Base-by-base conservation (phyloP, 2,797 vertebrate species). In the Poecilia velifera region DNA sequence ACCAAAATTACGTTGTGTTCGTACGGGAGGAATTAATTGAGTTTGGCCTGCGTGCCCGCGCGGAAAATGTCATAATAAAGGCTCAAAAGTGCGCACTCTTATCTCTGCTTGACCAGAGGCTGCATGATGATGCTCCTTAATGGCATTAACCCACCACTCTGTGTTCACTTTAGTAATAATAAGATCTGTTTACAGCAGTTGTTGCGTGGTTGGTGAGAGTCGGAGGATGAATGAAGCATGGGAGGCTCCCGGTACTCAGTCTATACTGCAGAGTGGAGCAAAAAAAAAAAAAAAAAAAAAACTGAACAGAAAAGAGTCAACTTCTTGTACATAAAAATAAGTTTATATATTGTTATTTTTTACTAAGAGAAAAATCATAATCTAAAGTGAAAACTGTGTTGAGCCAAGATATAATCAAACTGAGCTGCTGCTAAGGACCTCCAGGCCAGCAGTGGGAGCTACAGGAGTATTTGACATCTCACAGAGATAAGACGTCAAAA, bases 21-120 rank as follows among this genome's bases (percentile, higher is more conserved):
- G 84, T 82, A 55, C 31, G 73, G 53, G n/a, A 76, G 41, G 64
- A 81, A 89, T 88, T 87, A 86, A 93, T 93, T 81, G 76, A 74
- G 73, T 91, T 91, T 83, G 79, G 22, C 36, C 64, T 28, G 59
- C 51, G 76, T 49, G 66, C 41, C 66, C 71, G 86, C 75, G 76
- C 80, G 55, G 70, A 83, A 85, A 87, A 77, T 75, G 79, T 82
- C 70, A 36, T 77, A 76, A 78, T 64, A 51, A 78, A 45, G 77
- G 72, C 74, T 46, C 66, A 70, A 64, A 82, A 66, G 85, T 49
- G 87, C 80, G 86, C 83, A 77, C 86, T 85, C 78, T 81, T 83
- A 78, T 84, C 88, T 82, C 51, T 55, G 82, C 70, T 62, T 76
- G 85, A 87, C 87, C 89, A 87, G 83, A 78, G 88, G 92, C 81